Evolutionary conservation across 1,140 invertebrate species (phyloP).

Genomic region (Cyclina sinensis): DNA sequence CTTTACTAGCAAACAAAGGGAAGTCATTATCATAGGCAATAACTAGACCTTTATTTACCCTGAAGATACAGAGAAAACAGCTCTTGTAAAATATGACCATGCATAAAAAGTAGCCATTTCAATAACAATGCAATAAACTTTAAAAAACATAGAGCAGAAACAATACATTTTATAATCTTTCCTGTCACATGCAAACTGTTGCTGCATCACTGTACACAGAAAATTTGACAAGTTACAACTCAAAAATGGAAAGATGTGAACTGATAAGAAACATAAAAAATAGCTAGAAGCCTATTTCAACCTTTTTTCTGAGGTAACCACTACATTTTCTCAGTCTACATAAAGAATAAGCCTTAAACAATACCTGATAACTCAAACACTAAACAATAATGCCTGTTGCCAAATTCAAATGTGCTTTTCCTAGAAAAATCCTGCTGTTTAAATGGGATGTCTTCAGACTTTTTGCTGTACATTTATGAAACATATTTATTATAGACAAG

Average conservation of each 20-base stretch:
- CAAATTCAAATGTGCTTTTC: too few relatives aligned
- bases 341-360: neutral
- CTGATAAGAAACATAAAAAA: conserved; percentile 22
- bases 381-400: too few relatives aligned
- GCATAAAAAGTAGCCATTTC: conserved; percentile 8
- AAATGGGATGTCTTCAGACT: too few relatives aligned
- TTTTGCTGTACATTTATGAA: too few relatives aligned
- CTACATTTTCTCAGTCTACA: neutral
- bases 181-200: conserved; percentile 20
- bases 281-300: neutral
- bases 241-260: conserved; percentile 20
- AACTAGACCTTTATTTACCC: neutral
- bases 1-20: conserved; percentile 30
- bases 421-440: too few relatives aligned
- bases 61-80: conserved; percentile 18
- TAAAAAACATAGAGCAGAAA: conserved; percentile 9
- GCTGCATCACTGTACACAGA: neutral
- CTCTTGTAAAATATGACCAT: neutral
- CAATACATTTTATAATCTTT: conserved; percentile 36
- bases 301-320: neutral
- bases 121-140: conserved; percentile 17
- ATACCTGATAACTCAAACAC: too few relatives aligned
- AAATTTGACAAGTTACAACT: conserved; percentile 32
- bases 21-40: conserved; percentile 36
- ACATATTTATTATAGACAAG: too few relatives aligned